Evolutionary conservation across 1,140 invertebrate genomes (phyloP).

Genomic region (Pygmarrhopalites habei): DNA sequence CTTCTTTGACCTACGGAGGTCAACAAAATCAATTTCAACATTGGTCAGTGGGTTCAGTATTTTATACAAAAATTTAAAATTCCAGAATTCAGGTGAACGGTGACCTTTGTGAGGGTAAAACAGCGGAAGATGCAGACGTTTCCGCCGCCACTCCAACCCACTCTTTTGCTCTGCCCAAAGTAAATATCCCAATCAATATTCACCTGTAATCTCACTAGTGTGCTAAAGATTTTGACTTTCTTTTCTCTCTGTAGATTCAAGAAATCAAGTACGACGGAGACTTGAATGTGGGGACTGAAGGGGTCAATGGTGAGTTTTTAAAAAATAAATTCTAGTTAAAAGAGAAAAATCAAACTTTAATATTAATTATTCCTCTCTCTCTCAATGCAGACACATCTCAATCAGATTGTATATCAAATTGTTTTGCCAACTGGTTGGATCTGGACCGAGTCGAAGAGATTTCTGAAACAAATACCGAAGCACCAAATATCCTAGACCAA

Average conservation of each 20-base stretch:
- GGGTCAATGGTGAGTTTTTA: not conserved
- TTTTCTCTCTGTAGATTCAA: not conserved
- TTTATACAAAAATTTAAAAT: not conserved
- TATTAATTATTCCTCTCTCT: not conserved
- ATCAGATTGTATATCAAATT: not conserved
- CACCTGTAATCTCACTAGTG: not conserved
- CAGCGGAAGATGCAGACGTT: not conserved
- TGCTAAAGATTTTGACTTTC: not conserved
- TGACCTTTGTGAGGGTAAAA: not conserved
- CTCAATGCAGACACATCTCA: not conserved
- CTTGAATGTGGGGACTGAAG: not conserved
- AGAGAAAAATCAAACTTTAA: not conserved
- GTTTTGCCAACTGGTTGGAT: not conserved
- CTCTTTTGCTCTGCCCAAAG: not conserved
- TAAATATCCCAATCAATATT: not conserved
- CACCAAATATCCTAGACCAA: not conserved
- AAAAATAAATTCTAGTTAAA: not conserved
- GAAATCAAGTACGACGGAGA: slow-evolving; percentile 8
- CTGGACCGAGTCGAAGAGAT: not conserved
- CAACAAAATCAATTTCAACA: not conserved
- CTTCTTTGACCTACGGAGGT: not conserved
- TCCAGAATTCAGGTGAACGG: not conserved
- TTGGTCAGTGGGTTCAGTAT: not conserved
- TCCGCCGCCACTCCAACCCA: not conserved
- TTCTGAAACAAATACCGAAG: not conserved